Percentiles rank a stretch among this genome's conserved stretches.
Evolutionary conservation across 64 coral and sea anemone species (phyloP).

Genomic region (Montipora capricornis): DNA sequence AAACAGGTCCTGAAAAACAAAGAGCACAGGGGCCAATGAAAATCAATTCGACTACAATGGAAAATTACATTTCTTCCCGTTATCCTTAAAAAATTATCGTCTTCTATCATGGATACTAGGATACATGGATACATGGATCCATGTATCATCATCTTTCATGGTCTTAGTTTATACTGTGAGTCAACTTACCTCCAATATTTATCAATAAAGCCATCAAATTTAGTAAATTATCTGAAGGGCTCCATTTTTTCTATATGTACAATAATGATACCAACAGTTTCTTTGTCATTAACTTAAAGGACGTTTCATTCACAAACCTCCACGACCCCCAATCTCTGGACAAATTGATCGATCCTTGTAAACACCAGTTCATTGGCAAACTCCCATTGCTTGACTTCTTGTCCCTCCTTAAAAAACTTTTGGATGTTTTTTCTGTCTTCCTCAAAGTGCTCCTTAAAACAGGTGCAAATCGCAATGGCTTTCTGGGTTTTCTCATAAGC

Average conservation of each 20-base stretch:
- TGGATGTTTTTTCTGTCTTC: slow-evolving; percentile 85
- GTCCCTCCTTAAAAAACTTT: slow-evolving; percentile 88
- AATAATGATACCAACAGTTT: background rate
- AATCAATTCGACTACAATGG: no score
- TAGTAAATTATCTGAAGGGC: no score
- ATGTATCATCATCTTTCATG: no score
- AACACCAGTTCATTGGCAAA: slow-evolving; percentile 95
- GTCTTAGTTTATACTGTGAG: no score
- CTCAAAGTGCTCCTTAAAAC: slow-evolving; percentile 85
- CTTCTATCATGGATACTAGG: no score
- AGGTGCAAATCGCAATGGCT: slow-evolving; percentile 82
- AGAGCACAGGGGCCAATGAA: background rate
- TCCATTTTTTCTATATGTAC: no score
- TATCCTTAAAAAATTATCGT: no score
- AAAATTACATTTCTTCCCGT: no score
- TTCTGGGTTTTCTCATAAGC: slow-evolving; percentile 86
- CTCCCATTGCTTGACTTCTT: slow-evolving; percentile 88
- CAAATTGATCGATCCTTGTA: slow-evolving; percentile 89
- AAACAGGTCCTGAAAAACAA: slow-evolving; percentile 84
- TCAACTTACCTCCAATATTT: no score
- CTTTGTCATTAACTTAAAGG: background rate
- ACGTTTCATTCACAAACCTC: slow-evolving; percentile 60
- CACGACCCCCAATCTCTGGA: slow-evolving; percentile 85
- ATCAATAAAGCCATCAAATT: no score
- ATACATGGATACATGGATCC: no score